Evolutionary conservation across 2,113 vertebrate species (phyloP), one percentile per base, ranked within the genome.

Genomic region (Eidolon helvum): DNA sequence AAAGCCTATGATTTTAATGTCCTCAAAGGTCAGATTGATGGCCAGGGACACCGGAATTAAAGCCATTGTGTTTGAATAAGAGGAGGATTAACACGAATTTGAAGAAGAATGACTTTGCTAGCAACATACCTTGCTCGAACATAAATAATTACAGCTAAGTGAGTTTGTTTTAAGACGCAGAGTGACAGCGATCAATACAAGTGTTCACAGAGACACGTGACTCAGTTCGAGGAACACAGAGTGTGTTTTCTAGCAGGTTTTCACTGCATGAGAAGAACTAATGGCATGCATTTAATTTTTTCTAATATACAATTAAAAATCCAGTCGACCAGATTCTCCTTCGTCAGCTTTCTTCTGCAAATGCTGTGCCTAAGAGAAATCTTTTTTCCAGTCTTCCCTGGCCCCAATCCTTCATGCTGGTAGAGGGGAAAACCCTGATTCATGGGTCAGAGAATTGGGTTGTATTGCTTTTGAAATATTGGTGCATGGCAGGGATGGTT

Each of bases 391-490:
- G 48, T 93, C 59, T 21, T 92, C 72, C 19, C 78, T 90, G 94
- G 82, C 91, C 97, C 93, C 78, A 90, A 94, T 98, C 94, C 95
- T 97, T 96, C 97, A 87, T 4, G 38, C 88, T 68, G 45, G 95
- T 66, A 35, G 82, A 87, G 91, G 88, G 88, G 74, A 91, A 92
- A 96, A 33, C 82, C 63, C 92, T 96, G 96, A 96, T 94, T 97
- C 97, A 94, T 86, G 92, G 97, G 88, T 96, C 94, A 96, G 95
- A 93, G 88, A 97, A 97, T 68, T 93, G 86, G 94, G 90, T 74
- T 97, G 91, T 89, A 82, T 89, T 71, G 93, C 96, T 91, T 95
- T 93, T 97, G 97, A 98, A 97, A 97, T 97, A 96, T 94, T 74
- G 50, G 95, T 71, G 79, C 59, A 35, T 43, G 85, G 91, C 89